phyloP scores from a whole-genome alignment of 2,113 vertebrate genomes.

The Motacilla alba region DNA sequence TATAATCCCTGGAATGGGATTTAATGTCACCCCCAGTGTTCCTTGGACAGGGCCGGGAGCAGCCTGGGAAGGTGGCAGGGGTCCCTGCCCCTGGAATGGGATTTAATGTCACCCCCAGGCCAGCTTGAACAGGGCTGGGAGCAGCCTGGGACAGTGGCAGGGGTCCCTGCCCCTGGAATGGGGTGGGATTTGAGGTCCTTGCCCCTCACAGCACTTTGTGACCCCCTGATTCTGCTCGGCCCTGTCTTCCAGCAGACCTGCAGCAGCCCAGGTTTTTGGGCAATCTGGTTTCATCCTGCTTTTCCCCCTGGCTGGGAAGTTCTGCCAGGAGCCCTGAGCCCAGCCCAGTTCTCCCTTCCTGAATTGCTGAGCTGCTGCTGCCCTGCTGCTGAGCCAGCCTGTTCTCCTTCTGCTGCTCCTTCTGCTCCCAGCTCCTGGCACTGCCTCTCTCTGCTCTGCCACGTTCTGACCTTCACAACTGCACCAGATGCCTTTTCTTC shows the following conservation, averaged over 20 bases:
- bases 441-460: background rate
- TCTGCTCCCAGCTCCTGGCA: background rate
- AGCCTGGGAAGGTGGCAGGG: too few relatives aligned
- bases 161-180: background rate
- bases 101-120: background rate
- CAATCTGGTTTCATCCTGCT: rapidly evolving
- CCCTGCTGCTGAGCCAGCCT: background rate
- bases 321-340: background rate
- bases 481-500: background rate
- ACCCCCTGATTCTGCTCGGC: background rate
- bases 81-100: background rate
- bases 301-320: background rate
- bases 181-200: background rate
- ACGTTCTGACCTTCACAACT: background rate
- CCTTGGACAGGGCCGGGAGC: background rate
- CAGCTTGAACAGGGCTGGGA: too few relatives aligned
- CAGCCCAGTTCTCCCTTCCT: rapidly evolving
- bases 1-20: too few relatives aligned
- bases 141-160: too few relatives aligned
- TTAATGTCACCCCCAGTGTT: too few relatives aligned
- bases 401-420: background rate
- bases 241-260: background rate
- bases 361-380: background rate
- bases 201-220: background rate
- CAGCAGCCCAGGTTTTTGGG: background rate